Evolutionary conservation across 30 jellyfish, hydroid and myxozoan species (phyloP), one percentile per base, ranked within the genome.

Genomic region (Euphysa ruthae): DNA sequence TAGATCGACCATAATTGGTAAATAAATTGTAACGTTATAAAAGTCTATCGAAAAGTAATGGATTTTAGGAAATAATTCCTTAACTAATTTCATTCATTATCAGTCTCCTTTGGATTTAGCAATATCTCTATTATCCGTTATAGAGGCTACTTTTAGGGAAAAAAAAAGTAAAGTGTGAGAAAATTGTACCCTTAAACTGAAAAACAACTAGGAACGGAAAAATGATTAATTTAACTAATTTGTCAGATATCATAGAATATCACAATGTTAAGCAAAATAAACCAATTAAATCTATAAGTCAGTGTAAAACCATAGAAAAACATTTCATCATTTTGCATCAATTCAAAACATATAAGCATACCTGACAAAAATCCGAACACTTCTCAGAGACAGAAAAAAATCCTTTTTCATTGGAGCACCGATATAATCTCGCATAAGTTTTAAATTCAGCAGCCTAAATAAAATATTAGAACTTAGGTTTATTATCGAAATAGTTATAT

Each of bases 321-420:
- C n/a, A 16, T 19, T 46, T 10, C 2, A 13, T 46, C 8, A 19
- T 30, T 4, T 21, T 50, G 2, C 4, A 27, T 28, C 68, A 61
- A 5, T 61, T 4, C 20, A 61, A 70, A 16, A 66, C 66, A 2
- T n/a, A 46, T n/a, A 4, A 2, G 10, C 18, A 32, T 19, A 92
- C 99, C 93, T 92, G 99, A 66, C 99, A 92, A 66, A 92, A 92
- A 61, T 92, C 99, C 0, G 99, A 82, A 38, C 96, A 92, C 61
- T 83, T 92, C 57, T 92, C 99, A 5, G 95, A 82, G 20, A 92
- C 95, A 28, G 94, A 74, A 76, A 83, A 92, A 77, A 83, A 92
- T 56, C 99, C 99, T 70, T 84, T 79, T 57, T 92, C 99, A 61
- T 92, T 92, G 26, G 99, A 83, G 50, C 99, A 92, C 61, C 99